A percentile compares a stretch with the other conserved stretches of the same genome.
Evolutionary conservation across 2,888 invertebrate species (phyloP).

Genomic region (Bibio marci): DNA sequence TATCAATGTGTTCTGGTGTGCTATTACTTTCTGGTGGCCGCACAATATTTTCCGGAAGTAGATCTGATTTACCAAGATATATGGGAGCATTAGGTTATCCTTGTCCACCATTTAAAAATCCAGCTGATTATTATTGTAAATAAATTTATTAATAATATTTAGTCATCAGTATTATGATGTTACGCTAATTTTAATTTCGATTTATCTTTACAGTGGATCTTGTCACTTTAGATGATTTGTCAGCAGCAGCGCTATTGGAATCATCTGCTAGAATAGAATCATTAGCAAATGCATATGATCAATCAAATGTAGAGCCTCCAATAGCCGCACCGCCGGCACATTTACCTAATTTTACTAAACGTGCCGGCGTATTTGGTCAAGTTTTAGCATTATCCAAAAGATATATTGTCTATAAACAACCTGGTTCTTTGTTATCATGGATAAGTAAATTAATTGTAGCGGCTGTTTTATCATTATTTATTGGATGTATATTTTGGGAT

Average conservation of each 20-base stretch:
- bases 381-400: slow-evolving; percentile 43
- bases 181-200: too few species aligned
- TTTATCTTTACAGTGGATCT: slow-evolving; percentile 85
- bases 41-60: slow-evolving; percentile 78
- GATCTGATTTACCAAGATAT: slow-evolving; percentile 82
- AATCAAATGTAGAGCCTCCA: slow-evolving; percentile 30
- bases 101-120: slow-evolving; percentile 91
- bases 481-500: slow-evolving; percentile 83
- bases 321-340: slow-evolving; percentile 57
- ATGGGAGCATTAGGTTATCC: slow-evolving; percentile 82
- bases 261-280: slow-evolving; percentile 87
- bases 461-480: slow-evolving; percentile 62
- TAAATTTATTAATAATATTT: slow-evolving; percentile 16
- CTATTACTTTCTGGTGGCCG: slow-evolving; percentile 77
- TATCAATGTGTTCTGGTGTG: slow-evolving; percentile 62
- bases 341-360: slow-evolving; percentile 44
- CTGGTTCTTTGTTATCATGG: slow-evolving; percentile 64
- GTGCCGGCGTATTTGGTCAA: slow-evolving; percentile 50
- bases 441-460: slow-evolving; percentile 61
- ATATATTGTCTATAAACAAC: slow-evolving; percentile 58
- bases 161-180: too few species aligned
- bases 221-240: slow-evolving; percentile 82
- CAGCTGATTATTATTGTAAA: slow-evolving; percentile 89
- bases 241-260: slow-evolving; percentile 86
- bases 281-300: slow-evolving; percentile 50